Base-by-base conservation (phyloP, 2,113 vertebrate genomes). In the rat (Rattus norvegicus) region DNA sequence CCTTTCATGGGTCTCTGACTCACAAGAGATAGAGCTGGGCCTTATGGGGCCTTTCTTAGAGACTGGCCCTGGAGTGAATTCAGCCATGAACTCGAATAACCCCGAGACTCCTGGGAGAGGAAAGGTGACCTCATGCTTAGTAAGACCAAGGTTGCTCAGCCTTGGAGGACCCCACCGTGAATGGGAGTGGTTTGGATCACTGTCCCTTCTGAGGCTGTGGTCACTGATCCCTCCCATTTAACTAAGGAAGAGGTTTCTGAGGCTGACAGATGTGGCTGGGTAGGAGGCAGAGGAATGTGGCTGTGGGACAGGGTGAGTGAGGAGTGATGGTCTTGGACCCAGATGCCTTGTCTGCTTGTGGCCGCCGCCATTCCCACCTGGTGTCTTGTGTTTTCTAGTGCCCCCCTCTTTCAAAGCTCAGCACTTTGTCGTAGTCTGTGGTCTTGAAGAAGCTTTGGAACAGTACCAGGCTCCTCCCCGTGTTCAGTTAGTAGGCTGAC, bases 51-150 rank as follows among this genome's bases (percentile, higher is more conserved):
- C 67, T 61, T 61, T 61, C 54, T 73, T 39, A 81, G 84, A 69
- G 20, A 70, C 59, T 36, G 87, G 63, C 24, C 26, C 84, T 49
- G 33, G 61, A 84, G 30, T 63, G 88, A 92, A 84, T 56, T 83
- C 39, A 69, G 79, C 52, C 56, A 43, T 84, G 84, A 96, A 90
- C 81, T n/a, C 86, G 86, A n/a, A 84, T 86, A 79, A 81, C 76
- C 33, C 43, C 80, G 70, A 67, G 83, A 77, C 77, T 89, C 39
- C 75, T 72, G 67, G 26, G 54, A 77, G 88, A 87, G 72, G 79
- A 93, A 75, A 90, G 76, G 76, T 95, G 96, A 95, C 54, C 86
- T 97, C 95, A 96, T 93, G 72, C 92, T 95, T 88, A 94, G 76
- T 85, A 92, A 96, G 49, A 94, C n/a, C 52, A 28, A 54, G 77